Evolutionary conservation across 2,113 vertebrate genomes (phyloP).

Genomic region (Vidua chalybeata): DNA sequence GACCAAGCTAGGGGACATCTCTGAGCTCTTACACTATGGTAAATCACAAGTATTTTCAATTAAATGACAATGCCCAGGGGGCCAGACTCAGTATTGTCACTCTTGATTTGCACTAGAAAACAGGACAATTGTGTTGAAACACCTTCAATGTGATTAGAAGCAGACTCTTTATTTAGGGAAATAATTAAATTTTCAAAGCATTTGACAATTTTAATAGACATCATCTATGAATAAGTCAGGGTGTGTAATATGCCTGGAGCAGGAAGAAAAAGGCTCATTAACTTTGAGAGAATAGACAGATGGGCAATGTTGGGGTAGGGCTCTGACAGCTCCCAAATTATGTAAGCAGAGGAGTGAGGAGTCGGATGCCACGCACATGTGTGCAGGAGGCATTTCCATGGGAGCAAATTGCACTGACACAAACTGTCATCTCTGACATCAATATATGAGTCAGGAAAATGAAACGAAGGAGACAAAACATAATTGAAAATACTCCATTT

Average conservation of each 20-base stretch:
- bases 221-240: constrained; percentile 14
- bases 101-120: background rate
- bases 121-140: background rate
- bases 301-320: background rate
- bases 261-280: constrained; percentile 6
- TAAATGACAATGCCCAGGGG: background rate
- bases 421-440: constrained; percentile 16
- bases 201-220: constrained; percentile 41
- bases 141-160: background rate
- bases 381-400: constrained; percentile 11
- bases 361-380: fast-evolving
- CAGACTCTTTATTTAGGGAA: background rate
- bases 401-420: constrained; percentile 29
- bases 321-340: background rate
- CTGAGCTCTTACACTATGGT: background rate
- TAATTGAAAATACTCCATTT: background rate
- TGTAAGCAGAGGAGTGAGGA: background rate
- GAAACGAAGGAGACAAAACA: background rate
- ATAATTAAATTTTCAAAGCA: constrained; percentile 16
- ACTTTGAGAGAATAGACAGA: constrained; percentile 4
- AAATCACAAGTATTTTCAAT: background rate
- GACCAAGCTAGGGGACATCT: background rate
- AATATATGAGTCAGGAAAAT: background rate
- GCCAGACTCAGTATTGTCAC: background rate
- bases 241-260: background rate